phyloP scores from a whole-genome alignment of 2,888 invertebrate genomes.

The Drosophila neonasuta region DNA sequence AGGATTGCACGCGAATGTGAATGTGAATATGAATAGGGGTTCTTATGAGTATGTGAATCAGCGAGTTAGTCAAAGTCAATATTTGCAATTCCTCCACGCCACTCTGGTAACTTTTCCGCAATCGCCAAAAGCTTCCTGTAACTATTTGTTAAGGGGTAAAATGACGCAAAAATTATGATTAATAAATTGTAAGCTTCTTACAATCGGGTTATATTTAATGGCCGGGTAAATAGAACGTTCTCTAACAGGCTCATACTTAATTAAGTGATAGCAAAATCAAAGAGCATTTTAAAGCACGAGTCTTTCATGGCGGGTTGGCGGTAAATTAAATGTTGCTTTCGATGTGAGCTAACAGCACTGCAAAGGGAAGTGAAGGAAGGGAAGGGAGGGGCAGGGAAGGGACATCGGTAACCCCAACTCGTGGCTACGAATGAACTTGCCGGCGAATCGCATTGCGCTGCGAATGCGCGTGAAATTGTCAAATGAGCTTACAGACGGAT shows the following conservation, averaged over 20 bases:
- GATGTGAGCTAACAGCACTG: constrained; percentile 8
- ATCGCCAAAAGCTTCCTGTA: background rate
- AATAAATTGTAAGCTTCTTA: background rate
- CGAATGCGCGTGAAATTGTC: constrained; percentile 63
- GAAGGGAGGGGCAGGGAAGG: background rate
- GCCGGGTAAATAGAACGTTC: background rate
- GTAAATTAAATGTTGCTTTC: constrained; percentile 32
- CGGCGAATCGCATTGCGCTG: constrained; percentile 35
- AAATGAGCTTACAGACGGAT: constrained; percentile 67
- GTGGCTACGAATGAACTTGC: constrained; percentile 34
- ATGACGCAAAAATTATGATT: background rate
- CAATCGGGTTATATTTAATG: background rate
- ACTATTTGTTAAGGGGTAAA: constrained; percentile 4
- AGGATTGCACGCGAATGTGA: constrained; percentile 34
- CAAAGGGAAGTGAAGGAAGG: background rate
- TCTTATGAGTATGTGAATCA: constrained; percentile 22
- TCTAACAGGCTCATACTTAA: constrained; percentile 11
- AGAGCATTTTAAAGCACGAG: constrained; percentile 38
- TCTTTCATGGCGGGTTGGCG: constrained; percentile 2
- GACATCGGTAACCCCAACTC: background rate
- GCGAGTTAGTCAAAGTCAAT: constrained; percentile 27
- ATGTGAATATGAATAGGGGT: background rate
- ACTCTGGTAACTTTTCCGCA: background rate
- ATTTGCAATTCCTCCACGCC: constrained; percentile 16
- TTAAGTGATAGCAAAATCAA: constrained; percentile 28